Base-by-base conservation (phyloP, 2,888 invertebrate species). In the Pinctada fucata region DNA sequence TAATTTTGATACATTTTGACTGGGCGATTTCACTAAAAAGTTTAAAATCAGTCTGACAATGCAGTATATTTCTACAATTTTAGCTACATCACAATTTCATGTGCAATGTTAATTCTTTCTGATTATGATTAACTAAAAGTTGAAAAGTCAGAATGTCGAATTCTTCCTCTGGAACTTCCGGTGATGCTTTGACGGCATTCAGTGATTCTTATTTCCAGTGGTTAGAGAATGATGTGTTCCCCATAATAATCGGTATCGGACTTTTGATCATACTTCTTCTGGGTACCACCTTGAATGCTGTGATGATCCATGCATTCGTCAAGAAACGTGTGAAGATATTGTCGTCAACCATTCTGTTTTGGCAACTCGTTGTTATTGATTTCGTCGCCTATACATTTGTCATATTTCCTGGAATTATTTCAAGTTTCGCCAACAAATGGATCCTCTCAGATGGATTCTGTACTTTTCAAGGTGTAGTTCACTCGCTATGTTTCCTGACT, bases 161-260 rank as follows among this genome's bases (percentile, higher is more conserved):
- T 31, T 31, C 31, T 31, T 49, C 67, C 8, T 70, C 70, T n/a
- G 52, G 66, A 5, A 16, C 2, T 8, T 45, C 64, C 0, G 58
- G 50, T 3, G 69, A 73, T 8, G 70, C 79, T 4, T 45, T 79
- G 6, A 65, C 48, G n/a, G 58, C 74, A 3, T 70, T 79, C 3
- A 70, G 76, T 49, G 64, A 64, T 8, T 64, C 80, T 4, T 80
- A 75, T 48, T 72, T 75, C 10, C 16, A 45, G 8, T 80, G 80
- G 80, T 69, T 80, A 48, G 75, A 80, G 49, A 72, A 75, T 6
- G 78, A 75, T 51, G 80, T 80, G 2, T 72, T 80, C n/a, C 77
- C 77, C 6, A 64, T 63, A 1, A 13, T 80, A 5, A 50, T 67
- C 4, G 80, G 80, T 47, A 58, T 64, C 2, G 13, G 51, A 8